phyloP scores from a whole-genome alignment of 2,113 vertebrate genomes.

The Andinoacara biseriatus region DNA sequence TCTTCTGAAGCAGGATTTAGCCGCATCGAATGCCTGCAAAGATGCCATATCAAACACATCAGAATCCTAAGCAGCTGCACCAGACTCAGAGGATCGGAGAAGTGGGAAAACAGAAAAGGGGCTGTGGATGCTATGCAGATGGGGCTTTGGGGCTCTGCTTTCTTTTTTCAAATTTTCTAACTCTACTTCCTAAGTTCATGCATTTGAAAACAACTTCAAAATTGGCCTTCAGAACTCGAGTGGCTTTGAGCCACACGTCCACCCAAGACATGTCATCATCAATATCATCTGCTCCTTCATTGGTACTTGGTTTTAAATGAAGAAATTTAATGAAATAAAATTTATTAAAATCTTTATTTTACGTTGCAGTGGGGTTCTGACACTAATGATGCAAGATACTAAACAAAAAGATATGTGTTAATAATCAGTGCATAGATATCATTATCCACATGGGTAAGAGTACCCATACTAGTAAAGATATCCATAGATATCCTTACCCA shows the following conservation, averaged over 20 bases:
- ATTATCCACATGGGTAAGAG: too few relatives aligned
- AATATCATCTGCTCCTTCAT: not conserved
- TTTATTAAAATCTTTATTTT: not conserved
- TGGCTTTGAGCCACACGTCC: not conserved
- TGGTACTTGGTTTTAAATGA: not conserved
- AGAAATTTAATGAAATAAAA: not conserved
- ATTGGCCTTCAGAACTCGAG: constrained; percentile 24
- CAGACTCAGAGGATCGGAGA: not conserved
- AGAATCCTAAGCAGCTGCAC: not conserved
- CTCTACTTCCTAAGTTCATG: constrained; percentile 5
- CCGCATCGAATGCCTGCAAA: not conserved
- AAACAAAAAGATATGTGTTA: not conserved
- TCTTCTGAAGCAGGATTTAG: not conserved
- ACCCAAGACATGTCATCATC: not conserved
- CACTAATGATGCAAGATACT: not conserved
- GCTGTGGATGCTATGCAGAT: constrained; percentile 55
- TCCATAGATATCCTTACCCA: not conserved
- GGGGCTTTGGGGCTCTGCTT: not conserved
- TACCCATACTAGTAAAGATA: too few relatives aligned
- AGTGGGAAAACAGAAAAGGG: constrained; percentile 3
- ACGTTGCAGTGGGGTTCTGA: not conserved
- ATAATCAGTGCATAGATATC: too few relatives aligned
- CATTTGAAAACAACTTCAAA: constrained; percentile 37
- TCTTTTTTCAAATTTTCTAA: not conserved
- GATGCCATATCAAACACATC: not conserved